phyloP scores from a whole-genome alignment of 2,113 vertebrate species.

The Pleuronectes platessa region DNA sequence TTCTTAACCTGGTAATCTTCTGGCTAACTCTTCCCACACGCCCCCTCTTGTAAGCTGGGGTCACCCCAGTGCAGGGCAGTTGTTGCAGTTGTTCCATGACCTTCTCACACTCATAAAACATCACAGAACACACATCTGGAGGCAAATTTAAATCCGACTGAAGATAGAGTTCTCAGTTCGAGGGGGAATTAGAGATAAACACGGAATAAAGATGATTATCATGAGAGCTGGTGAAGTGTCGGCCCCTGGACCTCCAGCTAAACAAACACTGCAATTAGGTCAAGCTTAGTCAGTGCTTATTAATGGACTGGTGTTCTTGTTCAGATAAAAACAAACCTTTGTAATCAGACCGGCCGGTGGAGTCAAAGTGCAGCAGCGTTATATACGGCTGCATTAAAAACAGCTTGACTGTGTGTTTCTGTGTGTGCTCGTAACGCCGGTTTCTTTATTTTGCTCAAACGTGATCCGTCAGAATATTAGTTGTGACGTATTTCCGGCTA shows the following conservation, averaged over 20 bases:
- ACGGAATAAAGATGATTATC: not conserved
- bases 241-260: not conserved
- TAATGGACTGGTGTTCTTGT: slow-evolving; percentile 1
- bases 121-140: not conserved
- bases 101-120: not conserved
- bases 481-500: not conserved
- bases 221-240: not conserved
- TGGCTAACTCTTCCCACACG: not conserved
- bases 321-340: slow-evolving; percentile 5
- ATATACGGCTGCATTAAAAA: not conserved
- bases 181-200: not conserved
- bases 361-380: not conserved
- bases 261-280: slow-evolving; percentile 13
- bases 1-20: slow-evolving; percentile 7
- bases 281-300: not conserved
- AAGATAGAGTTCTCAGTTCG: not conserved
- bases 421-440: not conserved
- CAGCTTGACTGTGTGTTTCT: not conserved
- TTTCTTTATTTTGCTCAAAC: not conserved
- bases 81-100: not conserved
- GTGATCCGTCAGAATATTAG: too few species aligned
- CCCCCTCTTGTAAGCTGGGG: not conserved
- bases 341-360: not conserved
- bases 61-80: not conserved
- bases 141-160: not conserved